Conservation (phyloP, 2,113 vertebrate genomes). For the Microcebus tavaratra region DNA sequence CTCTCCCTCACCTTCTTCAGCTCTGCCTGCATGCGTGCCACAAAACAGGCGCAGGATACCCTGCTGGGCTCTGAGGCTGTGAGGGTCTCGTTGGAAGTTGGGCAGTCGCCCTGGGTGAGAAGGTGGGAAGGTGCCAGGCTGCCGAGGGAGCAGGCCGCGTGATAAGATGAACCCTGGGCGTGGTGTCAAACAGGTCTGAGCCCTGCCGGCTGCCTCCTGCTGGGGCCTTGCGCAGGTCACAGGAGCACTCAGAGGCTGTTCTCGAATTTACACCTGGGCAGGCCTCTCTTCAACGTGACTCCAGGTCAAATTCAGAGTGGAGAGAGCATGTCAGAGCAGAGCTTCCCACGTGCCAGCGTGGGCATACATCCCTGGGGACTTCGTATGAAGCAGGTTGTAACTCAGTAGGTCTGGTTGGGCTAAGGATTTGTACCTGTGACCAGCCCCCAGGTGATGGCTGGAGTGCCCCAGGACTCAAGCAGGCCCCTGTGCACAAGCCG, state of each 20-base stretch:
- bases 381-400: not conserved
- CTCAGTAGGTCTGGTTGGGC: not conserved
- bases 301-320: not conserved
- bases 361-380: too few relatives aligned
- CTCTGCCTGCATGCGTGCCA: not conserved
- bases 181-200: not conserved
- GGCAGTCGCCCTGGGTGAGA: not conserved
- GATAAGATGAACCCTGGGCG: not conserved
- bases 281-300: not conserved
- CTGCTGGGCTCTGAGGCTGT: not conserved
- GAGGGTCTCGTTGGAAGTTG: not conserved
- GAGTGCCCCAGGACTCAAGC: not conserved
- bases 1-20: not conserved
- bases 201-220: not conserved
- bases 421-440: not conserved
- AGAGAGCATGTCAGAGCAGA: not conserved
- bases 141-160: not conserved
- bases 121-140: not conserved
- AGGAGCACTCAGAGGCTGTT: not conserved
- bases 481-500: not conserved
- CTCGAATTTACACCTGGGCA: not conserved
- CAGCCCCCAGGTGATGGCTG: not conserved
- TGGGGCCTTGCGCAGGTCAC: not conserved
- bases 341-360: not conserved
- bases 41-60: not conserved